Evolutionary conservation across 1,140 invertebrate species (phyloP), one percentile per base, ranked within the genome.

Genomic region (Eurytemora carolleeae): DNA sequence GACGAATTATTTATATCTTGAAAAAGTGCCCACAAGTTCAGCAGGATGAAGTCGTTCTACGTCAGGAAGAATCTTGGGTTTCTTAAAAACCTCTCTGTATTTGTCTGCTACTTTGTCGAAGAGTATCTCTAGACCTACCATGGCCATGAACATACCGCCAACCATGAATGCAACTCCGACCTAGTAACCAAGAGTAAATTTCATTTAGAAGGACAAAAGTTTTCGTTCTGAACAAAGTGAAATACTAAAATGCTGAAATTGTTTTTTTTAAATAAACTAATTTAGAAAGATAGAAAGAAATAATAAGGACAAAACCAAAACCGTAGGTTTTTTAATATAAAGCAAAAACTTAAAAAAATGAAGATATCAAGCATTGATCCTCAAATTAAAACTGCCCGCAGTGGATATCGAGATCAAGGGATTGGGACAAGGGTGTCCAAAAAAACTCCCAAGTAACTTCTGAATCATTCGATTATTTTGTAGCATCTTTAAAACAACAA

Each of bases 1-100:
- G n/a, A n/a, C n/a, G n/a, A 23, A 18, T 25, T 22, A 62, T 26
- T 62, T 62, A 54, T 62, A 62, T 57, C 60, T 3, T 31, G 57
- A 58, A 25, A 62, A 62, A 20, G 60, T 62, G 2, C 60, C 60
- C 18, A 62, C 60, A 12, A 62, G 60, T 3, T 53, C 44, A 1
- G 60, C 60, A 17, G 60, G 60, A 56, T 62, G 52, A 16, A 21
- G 59, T n/a, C 44, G 24, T 31, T 62, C 56, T 16, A 62, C 26
- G 19, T 25, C 53, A n/a, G 58, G 19, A 16, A 59, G 3, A 16
- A 18, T n/a, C 19, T 59, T 44, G 31, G 31, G 22, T 25, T 31
- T 59, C 22, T 25, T 25, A 31, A 59, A 59, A 15, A 59, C 31
- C n/a, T 59, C 58, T 3, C 19, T 31, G 22, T 24, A 24, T 21